phyloP scores from a whole-genome alignment of 2,888 invertebrate genomes.

The Idaea biselata region DNA sequence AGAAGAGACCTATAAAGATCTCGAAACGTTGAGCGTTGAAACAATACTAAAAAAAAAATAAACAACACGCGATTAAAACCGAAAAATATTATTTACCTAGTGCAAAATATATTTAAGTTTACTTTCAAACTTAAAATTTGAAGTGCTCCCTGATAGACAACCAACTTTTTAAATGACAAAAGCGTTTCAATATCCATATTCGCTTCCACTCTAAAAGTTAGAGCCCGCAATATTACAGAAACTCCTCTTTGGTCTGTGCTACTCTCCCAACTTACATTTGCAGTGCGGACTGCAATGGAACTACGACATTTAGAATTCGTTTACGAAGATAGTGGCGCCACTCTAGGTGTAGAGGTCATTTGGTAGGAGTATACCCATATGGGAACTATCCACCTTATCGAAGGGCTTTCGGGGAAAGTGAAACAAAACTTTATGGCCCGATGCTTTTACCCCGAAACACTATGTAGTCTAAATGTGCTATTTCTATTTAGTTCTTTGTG shows the following conservation, averaged over 20 bases:
- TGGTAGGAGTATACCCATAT: constrained; percentile 8
- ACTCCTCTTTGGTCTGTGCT: constrained; percentile 6
- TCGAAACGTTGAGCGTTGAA: too few species aligned
- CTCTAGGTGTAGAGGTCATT: neutral
- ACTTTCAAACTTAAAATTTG: neutral
- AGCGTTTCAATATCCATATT: neutral
- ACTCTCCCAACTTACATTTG: constrained; percentile 14
- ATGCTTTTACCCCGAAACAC: constrained; percentile 44
- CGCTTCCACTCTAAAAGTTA: constrained; percentile 3
- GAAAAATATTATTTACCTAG: too few species aligned
- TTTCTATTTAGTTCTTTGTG: constrained; percentile 32
- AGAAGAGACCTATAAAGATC: too few species aligned
- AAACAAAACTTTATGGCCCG: constrained; percentile 45
- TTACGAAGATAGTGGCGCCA: neutral
- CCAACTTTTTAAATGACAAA: neutral
- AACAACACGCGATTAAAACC: too few species aligned
- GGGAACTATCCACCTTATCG: constrained; percentile 15
- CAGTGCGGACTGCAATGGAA: constrained; percentile 4
- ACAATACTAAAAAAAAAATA: too few species aligned
- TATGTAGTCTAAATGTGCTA: constrained; percentile 22
- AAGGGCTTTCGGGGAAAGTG: constrained; percentile 32
- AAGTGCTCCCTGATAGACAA: neutral
- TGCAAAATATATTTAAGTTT: neutral
- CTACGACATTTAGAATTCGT: neutral
- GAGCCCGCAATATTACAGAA: constrained; percentile 5